Evolutionary conservation across 2,888 invertebrate genomes (phyloP), one percentile per base, ranked within the genome.

Genomic region (Miltochrista miniata): DNA sequence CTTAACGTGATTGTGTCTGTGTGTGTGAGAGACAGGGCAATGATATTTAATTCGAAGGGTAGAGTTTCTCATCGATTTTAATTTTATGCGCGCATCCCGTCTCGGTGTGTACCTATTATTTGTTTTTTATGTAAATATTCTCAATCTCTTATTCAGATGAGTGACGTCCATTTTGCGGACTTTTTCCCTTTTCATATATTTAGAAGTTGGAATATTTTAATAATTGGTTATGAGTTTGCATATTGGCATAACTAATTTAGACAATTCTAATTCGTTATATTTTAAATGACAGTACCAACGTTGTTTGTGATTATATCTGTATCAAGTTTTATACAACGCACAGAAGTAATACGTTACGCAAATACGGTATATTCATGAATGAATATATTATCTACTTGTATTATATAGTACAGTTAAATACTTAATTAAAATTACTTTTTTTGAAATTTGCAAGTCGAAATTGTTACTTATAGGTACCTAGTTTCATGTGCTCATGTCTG

Each of bases 1-100:
- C 86, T 83, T 79, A 72, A 68, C 41, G 47, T 54, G 56, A 34
- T n/a, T 65, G 64, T 68, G 68, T 72, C 66, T 70, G 70, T 70
- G 65, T 62, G 61, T 62, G 59, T 63, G 81, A 79, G 83, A 72
- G 83, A 79, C 83, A 79, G 83, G 81, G 83, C 88, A 87, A 84
- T 89, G 85, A 90, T 90, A 90, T 90, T 87, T 91, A 90, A 90
- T 90, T 90, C 85, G 88, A 81, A 88, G 90, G 90, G 90, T 90
- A 86, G 83, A 86, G 84, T 81, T 84, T 85, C 87, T 85, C 87
- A 90, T 91, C 90, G 90, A 90, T 90, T 90, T 90, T 90, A 91
- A 91, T 91, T 88, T 90, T 90, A 91, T 90, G 90, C 90, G 81
- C 90, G 84, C 90, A 87, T 87, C 88, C 83, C 87, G 84, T 90